Evolutionary conservation across 1,140 invertebrate species (phyloP), one percentile per base, ranked within the genome.

Genomic region (Mactra quadrangularis): DNA sequence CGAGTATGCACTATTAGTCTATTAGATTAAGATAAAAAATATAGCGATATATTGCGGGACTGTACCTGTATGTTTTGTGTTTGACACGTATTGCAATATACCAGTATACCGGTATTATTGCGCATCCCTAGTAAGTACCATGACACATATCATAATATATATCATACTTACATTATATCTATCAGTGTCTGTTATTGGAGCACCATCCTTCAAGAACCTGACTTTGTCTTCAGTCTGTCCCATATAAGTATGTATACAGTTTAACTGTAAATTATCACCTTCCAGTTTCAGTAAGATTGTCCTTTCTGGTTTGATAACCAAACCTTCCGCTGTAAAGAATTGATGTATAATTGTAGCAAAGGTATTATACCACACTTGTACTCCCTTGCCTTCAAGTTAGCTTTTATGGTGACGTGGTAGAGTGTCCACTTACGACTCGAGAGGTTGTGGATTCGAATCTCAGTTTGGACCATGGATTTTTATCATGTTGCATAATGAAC

Each of bases 91-190:
- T n/a, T n/a, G n/a, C n/a, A n/a, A 11, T 11, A 9, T 47, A 11
- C 9, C 9, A 47, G 19, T 47, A 19, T 47, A 47, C 45, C 9
- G 45, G 9, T 47, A 11, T 11, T 19, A 47, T 11, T 19, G 9
- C 45, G 9, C 9, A 47, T 47, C 9, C 19, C 9, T 47, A 19
- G 45, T 9, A 47, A 47, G 9, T 47, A 11, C 9, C 9, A 47
- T 11, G 9, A 47, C 19, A 19, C 9, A 47, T 11, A 47, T 47
- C 9, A 47, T 47, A 47, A 47, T 47, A 19, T 47, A 47, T 33
- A 60, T 33, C 22, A 17, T 64, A 45, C 60, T 45, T 25, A 64
- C 60, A 41, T 64, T 22, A 45, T 45, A 64, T 4, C 60, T 38
- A 17, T 45, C 27, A 45, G 41, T 7, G 27, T 41, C 47, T 6